Base-by-base conservation (phyloP, 2,113 vertebrate genomes). In the Puffinus mauretanicus region DNA sequence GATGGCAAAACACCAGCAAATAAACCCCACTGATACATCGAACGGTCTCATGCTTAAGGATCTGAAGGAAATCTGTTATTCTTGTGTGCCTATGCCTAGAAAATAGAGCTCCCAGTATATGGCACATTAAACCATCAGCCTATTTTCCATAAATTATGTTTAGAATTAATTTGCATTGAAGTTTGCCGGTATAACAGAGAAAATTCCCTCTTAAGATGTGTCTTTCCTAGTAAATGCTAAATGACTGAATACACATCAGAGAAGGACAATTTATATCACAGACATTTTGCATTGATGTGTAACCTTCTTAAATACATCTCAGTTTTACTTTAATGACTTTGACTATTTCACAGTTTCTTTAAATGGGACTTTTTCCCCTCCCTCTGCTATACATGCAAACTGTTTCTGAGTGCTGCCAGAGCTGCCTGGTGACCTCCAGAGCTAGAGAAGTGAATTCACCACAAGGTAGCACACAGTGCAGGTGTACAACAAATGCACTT, bases 111-210 rank as follows among this genome's bases (percentile, higher is more conserved):
- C 25, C 65, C 34, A 29, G 19, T 27, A 36, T 87, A 22, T 87
- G 81, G 52, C 36, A 36, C 14, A 93, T 96, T 94, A 93, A 94
- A 82, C 42, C 51, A 87, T 96, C 77, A 91, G 22, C 20, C 20
- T 87, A 19, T 94, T 94, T 91, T 93, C 61, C 27, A 57, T 93
- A 91, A 91, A 95, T 87, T 85, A 82, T 40, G 51, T 82, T 93
- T 91, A 82, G 70, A 95, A 91, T 91, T 91, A 87, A 85, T 93
- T 91, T 94, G 21, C 3, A 13, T 76, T n/a, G 51, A 91, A 61
- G 40, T 79, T 96, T 85, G 12, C 26, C 30, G 72, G 25, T 78
- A 70, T 38, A 94, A 85, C 70, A 89, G 38, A 70, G 44, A 91
- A 79, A 88, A 93, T 25, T 75, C 51, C 36, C 51, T 19, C 55